These are phyloP conservation scores for Listronotus bonariensis DNA, from an alignment of 1,140 invertebrate genomes.

Conservation along the genomic window DNA sequence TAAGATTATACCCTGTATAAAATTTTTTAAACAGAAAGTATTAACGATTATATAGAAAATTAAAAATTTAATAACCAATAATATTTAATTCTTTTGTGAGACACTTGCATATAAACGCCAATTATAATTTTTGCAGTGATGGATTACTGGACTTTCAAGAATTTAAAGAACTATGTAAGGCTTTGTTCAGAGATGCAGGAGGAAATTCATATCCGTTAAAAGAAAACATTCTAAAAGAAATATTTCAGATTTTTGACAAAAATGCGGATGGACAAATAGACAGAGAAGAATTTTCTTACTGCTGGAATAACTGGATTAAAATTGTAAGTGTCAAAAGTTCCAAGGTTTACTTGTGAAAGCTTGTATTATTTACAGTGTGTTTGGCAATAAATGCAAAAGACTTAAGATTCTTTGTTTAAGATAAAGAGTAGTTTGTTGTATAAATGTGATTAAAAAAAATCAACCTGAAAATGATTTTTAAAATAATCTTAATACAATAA, in stretches of 20 bases:
- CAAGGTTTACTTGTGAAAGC: not conserved
- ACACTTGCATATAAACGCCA: not conserved
- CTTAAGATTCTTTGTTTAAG: no score
- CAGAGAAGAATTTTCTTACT: slow-evolving; percentile 61
- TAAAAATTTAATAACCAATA: not conserved
- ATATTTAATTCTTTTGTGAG: not conserved
- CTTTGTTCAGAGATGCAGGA: slow-evolving; percentile 62
- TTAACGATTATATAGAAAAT: not conserved
- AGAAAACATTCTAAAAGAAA: slow-evolving; percentile 57
- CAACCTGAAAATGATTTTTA: no score
- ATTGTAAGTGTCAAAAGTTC: slow-evolving; percentile 42
- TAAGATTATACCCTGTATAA: no score
- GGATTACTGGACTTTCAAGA: slow-evolving; percentile 60
- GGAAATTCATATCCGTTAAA: slow-evolving; percentile 61
- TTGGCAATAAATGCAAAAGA: no score
- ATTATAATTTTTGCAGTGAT: slow-evolving; percentile 56
- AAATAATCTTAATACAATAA: no score
- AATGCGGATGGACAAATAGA: slow-evolving; percentile 63
- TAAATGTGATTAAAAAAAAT: no score
- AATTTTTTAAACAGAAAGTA: no score
- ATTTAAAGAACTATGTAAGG: slow-evolving; percentile 62
- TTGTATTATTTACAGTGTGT: no score
- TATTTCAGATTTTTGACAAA: slow-evolving; percentile 62
- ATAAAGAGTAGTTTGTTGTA: no score
- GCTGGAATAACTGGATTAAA: slow-evolving; percentile 58